Conservation (phyloP, 2,113 vertebrate species). For the Gavialis gangeticus region DNA sequence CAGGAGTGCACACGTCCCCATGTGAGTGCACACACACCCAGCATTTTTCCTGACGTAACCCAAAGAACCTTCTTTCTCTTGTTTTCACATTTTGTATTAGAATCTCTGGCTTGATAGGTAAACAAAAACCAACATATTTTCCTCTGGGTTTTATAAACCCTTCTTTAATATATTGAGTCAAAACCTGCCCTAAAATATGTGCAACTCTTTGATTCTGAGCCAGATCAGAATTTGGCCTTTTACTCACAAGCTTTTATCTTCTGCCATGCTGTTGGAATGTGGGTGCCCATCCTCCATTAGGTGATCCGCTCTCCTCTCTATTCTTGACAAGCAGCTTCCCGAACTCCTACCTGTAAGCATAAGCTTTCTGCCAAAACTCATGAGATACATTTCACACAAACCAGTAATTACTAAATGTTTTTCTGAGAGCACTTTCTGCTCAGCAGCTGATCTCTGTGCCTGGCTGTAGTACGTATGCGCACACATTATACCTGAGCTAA, state of each 20-base stretch:
- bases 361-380: not conserved
- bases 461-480: not conserved
- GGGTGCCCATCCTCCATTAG: accelerated
- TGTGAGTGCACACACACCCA: too few species aligned
- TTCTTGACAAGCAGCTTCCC: not conserved
- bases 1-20: too few species aligned
- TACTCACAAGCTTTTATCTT: not conserved
- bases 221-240: not conserved
- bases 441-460: not conserved
- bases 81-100: not conserved
- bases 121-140: too few species aligned
- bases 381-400: not conserved
- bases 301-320: not conserved
- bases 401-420: not conserved
- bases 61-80: not conserved
- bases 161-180: not conserved
- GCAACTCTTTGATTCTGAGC: not conserved
- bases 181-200: not conserved
- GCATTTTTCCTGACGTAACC: too few species aligned
- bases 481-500: not conserved
- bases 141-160: not conserved
- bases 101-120: accelerated
- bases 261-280: not conserved
- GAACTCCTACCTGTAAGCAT: not conserved
- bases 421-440: not conserved